phyloP scores from a whole-genome alignment of 2,888 invertebrate genomes.

The Nesidiocoris tenuis region DNA sequence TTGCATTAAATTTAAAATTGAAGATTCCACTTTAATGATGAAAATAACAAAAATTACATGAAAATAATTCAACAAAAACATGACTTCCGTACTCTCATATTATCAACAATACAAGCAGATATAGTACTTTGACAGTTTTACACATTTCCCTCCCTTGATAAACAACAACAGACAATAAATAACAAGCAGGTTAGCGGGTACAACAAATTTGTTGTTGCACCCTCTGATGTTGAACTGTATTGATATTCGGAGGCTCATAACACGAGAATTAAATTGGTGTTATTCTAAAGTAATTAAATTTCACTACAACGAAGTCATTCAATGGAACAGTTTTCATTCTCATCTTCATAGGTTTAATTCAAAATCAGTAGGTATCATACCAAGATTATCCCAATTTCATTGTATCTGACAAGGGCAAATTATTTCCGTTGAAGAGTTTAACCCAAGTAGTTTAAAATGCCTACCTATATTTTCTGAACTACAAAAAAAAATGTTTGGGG shows the following conservation, averaged over 20 bases:
- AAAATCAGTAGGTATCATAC: no score
- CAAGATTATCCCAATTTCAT: no score
- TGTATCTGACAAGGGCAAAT: no score
- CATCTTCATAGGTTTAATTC: no score
- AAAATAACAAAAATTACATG: background rate
- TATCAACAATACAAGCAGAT: background rate
- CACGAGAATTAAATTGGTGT: no score
- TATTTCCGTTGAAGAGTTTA: no score
- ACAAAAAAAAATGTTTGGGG: no score
- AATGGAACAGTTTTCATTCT: no score
- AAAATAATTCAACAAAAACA: background rate
- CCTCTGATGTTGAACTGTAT: background rate
- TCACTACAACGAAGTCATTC: no score
- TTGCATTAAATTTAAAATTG: background rate
- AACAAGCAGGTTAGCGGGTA: background rate
- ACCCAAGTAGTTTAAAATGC: no score
- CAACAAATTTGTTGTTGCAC: background rate
- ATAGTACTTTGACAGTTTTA: background rate
- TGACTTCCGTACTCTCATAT: background rate
- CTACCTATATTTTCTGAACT: no score
- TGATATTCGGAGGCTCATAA: background rate
- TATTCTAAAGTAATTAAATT: no score
- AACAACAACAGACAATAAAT: background rate
- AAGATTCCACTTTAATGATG: background rate
- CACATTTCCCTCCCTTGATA: background rate